Conservation (phyloP, 64 coral and sea anemone genomes). For the Porites lutea region DNA sequence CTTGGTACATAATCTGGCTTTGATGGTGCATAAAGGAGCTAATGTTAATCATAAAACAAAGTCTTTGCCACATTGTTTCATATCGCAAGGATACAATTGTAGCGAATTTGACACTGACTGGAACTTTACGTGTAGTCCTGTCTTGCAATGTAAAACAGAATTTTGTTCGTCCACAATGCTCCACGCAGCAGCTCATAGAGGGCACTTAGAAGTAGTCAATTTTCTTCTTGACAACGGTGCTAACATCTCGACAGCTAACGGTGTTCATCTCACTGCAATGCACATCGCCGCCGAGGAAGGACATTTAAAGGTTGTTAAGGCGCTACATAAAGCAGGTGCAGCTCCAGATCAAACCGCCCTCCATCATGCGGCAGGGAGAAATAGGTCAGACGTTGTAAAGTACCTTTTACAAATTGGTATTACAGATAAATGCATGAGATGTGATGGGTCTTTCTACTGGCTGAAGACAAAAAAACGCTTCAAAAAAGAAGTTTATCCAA, state of each 20-base stretch:
- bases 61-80: background rate
- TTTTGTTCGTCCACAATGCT: conserved; percentile 1
- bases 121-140: background rate
- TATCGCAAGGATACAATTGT: background rate
- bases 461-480: background rate
- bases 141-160: conserved; percentile 2
- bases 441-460: conserved; percentile 54
- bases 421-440: conserved; percentile 17
- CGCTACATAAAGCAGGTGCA: conserved; percentile 6
- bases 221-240: conserved; percentile 13
- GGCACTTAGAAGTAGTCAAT: conserved; percentile 6
- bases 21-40: conserved; percentile 54
- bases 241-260: background rate
- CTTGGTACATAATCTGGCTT: conserved; percentile 33
- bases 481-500: background rate
- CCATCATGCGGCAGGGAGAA: conserved; percentile 40
- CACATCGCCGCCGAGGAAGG: conserved; percentile 43
- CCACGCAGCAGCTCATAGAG: conserved; percentile 15
- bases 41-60: conserved; percentile 27
- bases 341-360: conserved; percentile 43
- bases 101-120: background rate
- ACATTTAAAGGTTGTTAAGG: conserved; percentile 24
- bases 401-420: conserved; percentile 21
- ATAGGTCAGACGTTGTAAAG: conserved; percentile 17
- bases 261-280: conserved; percentile 22